Evolutionary conservation across 1,140 invertebrate genomes (phyloP), one percentile per base, ranked within the genome.

Genomic region (Leptinotarsa undecemlineata): DNA sequence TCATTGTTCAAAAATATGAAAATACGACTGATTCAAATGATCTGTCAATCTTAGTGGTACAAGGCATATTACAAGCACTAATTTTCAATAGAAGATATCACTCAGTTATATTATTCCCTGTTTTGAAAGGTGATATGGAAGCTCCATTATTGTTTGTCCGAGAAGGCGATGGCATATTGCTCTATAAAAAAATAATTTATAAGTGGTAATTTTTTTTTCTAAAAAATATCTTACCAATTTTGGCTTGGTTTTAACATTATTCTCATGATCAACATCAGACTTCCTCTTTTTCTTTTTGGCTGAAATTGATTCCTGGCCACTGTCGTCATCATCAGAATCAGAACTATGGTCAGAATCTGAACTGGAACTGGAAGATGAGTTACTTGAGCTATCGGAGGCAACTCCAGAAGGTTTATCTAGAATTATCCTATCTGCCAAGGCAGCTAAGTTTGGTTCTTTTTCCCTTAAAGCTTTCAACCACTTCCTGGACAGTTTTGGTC

Each of bases 301-400:
- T 48, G 93, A 91, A 26, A 96, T 89, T 77, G 94, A 95, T 82
- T 95, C 95, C 86, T 96, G 95, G 1, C 95, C 95, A 83, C 93
- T 94, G 72, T 94, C 93, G 1, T 94, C 94, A 82, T 92, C 93
- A 66, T 93, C 92, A 69, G 87, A 88, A 81, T 92, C 91, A 26
- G 90, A 92, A 76, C 86, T 85, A 78, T 87, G 88, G 76, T 85
- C 87, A 68, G 88, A 89, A 72, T 88, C 88, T 19, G 89, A 92
- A 63, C 90, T 91, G 3, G 94, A 95, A 71, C 93, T 95, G 64
- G 94, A 95, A 51, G 93, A 95, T 13, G 95, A 96, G 78, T 94
- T 95, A 81, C 94, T 96, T 0, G 94, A 96, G 77, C 94, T 96
- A 86, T 98, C 97, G 4, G 96, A 98, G 14, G 96, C 96, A 42